Evolutionary conservation across 2,888 invertebrate genomes (phyloP), one percentile per base, ranked within the genome.

Genomic region (Platerodrilus igneus): DNA sequence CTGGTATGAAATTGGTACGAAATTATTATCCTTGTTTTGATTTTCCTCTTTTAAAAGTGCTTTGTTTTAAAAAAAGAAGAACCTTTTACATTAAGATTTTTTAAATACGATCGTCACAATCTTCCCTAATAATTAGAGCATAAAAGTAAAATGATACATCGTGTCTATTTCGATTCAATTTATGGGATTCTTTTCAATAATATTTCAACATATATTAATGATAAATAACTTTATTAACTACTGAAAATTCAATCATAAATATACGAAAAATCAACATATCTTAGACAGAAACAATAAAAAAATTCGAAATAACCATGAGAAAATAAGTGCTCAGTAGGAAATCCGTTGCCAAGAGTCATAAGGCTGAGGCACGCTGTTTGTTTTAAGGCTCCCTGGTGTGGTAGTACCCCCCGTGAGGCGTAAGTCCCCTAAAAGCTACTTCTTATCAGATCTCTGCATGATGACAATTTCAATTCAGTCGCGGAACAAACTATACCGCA

Each of bases 401-500:
- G 35, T 51, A 21, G 52, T 50, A 56, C 62, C 61, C 62, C 56
- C 52, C 44, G 60, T 50, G 51, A 53, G 33, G 44, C 53, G 41
- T 51, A 48, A 53, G 60, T 51, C 49, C 57, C 58, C 55, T 62
- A 62, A 63, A 63, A 63, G 64, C 64, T 59, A 57, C 63, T 59
- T 57, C 64, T 67, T 67, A 67, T 67, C 67, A 66, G 67, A 67
- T 67, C 66, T 64, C 66, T 56, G 63, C 67, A 64, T 64, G 67
- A 66, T 66, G 67, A 67, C 67, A 67, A 66, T 67, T 66, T 59
- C 62, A 59, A 63, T 62, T 60, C 59, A 54, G 60, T 57, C 62
- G 58, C 59, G 50, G 50, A 51, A 50, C 50, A 36, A 45, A 52
- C 39, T 40, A 34, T 40, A 32, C 48, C 43, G 41, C 44, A 41